Evolutionary conservation across 2,113 vertebrate species (phyloP), one percentile per base, ranked within the genome.

Genomic region (Antigone vipio): DNA sequence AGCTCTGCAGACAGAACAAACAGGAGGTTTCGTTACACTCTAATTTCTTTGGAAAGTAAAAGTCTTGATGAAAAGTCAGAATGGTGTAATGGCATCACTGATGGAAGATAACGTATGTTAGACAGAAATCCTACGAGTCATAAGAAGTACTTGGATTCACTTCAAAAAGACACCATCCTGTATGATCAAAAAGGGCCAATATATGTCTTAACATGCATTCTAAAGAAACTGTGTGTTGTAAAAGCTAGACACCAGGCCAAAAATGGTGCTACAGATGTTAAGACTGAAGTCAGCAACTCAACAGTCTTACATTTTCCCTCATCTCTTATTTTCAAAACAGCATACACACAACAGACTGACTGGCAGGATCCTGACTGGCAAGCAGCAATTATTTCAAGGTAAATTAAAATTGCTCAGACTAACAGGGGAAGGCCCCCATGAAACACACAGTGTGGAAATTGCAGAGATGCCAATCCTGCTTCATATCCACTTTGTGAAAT

Each of bases 1-100:
- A 98, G 80, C 97, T 99, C 99, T 99, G 96, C 34, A 58, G 90
- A 26, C 67, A 77, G 20, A 85, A 68, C 15, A 58, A 83, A 68
- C 0, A 55, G 12, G 5, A 27, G 27, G 15, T 6, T 64, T 30
- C 11, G 34, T 63, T 45, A 93, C 11, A 4, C 4, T 9, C 38
- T 1, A 2, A 3, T 5, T 26, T 38, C 16, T 27, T 20, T 10
- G n/a, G n/a, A 56, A 34, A 80, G 23, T 9, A 44, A 16, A 32
- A 26, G 42, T 0, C 74, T 24, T 12, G 26, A 21, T 15, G 29
- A 6, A 9, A 45, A 72, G n/a, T 27, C 40, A 56, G 29, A 53
- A 35, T 0, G 23, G 21, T 7, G 42, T 6, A 16, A 42, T 1
- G 10, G 11, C 17, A 35, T 5, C 60, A 35, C 40, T 22, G 66